Conservation (phyloP, 2,113 vertebrate species). For the human (Homo sapiens) region GRCh38 chr2:202057001-202057500, state of each 20-base stretch:
- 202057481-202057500: too few species aligned
- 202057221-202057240: slow-evolving; percentile 4
- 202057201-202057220: slow-evolving; percentile 2
- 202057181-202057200: slow-evolving; percentile 29
- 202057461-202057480: neutral
- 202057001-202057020: neutral
- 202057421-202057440: neutral
- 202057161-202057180: slow-evolving; percentile 1
- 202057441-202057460: neutral
- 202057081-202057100: neutral
- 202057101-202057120: neutral
- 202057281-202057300: neutral
- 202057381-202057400: neutral
- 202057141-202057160: slow-evolving; percentile 38
- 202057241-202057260: neutral
- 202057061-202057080: neutral
- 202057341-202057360: neutral
- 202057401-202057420: neutral
- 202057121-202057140: slow-evolving; percentile 36
- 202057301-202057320: neutral
- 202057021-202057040: slow-evolving; percentile 11
- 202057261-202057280: neutral
- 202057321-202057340: neutral
- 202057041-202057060: slow-evolving; percentile 40
- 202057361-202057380: neutral